phyloP scores from a whole-genome alignment of 2,888 invertebrate species.

The Cordilura impudica region DNA sequence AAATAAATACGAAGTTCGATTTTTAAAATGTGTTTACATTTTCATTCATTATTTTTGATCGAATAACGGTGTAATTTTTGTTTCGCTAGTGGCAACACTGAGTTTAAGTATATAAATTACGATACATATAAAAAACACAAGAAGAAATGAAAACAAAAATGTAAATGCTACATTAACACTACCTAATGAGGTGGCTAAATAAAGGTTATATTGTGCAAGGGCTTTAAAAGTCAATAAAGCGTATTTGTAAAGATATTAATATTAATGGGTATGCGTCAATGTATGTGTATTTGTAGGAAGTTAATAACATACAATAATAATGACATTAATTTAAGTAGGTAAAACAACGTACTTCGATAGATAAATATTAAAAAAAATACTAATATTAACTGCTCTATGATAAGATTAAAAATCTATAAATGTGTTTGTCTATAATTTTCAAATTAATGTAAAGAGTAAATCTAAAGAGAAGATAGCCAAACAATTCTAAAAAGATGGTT shows the following conservation, averaged over 20 bases:
- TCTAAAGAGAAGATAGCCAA: too few species aligned
- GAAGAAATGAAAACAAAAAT: constrained; percentile 3
- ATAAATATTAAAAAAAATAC: not conserved
- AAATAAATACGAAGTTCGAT: not conserved
- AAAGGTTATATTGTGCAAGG: constrained; percentile 21
- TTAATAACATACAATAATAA: not conserved
- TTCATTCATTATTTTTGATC: constrained; percentile 5
- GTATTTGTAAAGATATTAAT: not conserved
- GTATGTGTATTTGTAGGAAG: not conserved
- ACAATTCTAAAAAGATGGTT: too few species aligned
- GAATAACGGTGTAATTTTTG: too few species aligned
- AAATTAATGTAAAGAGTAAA: too few species aligned
- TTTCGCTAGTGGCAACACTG: too few species aligned
- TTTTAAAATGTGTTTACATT: not conserved
- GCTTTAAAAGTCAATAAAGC: not conserved
- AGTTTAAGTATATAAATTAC: constrained; percentile 22
- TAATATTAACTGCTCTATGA: not conserved
- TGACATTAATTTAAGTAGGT: not conserved
- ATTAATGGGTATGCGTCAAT: not conserved
- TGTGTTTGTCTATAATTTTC: too few species aligned
- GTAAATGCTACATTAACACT: not conserved
- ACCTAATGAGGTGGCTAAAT: not conserved
- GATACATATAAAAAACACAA: constrained; percentile 2
- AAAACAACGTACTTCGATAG: too few species aligned
- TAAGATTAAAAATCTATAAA: not conserved